phyloP scores from a whole-genome alignment of 2,888 invertebrate genomes.

The Eremobia ochroleuca region DNA sequence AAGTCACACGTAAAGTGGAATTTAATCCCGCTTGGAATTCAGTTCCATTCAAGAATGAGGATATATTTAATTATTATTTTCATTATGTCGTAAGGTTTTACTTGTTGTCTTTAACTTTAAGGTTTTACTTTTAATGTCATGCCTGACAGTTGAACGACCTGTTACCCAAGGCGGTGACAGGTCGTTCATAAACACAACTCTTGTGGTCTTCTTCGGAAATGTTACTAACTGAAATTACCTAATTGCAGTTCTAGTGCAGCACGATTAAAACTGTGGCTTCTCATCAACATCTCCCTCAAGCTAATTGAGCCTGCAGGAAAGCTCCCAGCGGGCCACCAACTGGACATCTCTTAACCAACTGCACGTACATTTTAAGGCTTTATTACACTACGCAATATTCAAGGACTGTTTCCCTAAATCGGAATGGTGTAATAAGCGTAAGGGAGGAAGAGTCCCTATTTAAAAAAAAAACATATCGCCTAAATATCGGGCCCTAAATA shows the following conservation, averaged over 20 bases:
- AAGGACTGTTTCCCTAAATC: no score
- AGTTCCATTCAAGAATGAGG: slow-evolving; percentile 27
- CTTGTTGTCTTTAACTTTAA: slow-evolving; percentile 5
- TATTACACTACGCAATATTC: no score
- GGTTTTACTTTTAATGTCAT: slow-evolving; percentile 4
- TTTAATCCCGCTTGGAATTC: slow-evolving; percentile 52
- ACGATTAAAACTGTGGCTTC: background rate
- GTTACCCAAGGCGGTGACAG: no score
- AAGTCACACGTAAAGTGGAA: slow-evolving; percentile 47
- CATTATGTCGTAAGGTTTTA: slow-evolving; percentile 18
- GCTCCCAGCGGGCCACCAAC: background rate
- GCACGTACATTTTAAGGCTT: background rate
- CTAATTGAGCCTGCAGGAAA: background rate
- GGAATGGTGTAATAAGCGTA: no score
- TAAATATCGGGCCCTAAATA: no score
- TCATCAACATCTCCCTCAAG: no score
- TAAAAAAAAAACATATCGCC: no score
- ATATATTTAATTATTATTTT: slow-evolving; percentile 44
- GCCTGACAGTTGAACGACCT: no score
- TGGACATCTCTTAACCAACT: background rate
- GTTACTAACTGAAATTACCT: background rate
- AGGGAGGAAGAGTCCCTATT: no score
- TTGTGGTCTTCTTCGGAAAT: no score
- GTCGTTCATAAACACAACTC: background rate
- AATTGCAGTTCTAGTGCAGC: background rate